These are phyloP conservation scores for Meteorus sp. DNA, from an alignment of 1,140 invertebrate genomes.

Conservation along the genomic window DNA sequence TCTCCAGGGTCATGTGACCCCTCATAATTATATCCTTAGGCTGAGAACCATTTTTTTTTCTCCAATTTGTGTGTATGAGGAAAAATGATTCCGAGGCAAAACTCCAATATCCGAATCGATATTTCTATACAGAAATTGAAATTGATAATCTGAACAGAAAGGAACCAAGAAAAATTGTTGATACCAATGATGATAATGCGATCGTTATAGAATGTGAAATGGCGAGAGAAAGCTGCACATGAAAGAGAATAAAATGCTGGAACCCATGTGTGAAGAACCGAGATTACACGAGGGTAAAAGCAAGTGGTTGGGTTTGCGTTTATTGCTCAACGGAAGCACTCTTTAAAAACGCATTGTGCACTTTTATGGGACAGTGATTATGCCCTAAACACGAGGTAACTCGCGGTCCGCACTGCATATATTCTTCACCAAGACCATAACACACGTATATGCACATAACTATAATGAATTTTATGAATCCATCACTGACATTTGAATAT, in stretches of 20 bases:
- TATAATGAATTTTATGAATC: not conserved
- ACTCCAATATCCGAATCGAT: too few species aligned
- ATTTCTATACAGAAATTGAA: not conserved
- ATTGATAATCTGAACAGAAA: not conserved
- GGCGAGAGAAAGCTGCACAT: not conserved
- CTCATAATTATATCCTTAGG: constrained; percentile 6
- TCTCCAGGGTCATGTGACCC: not conserved
- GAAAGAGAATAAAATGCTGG: constrained; percentile 3
- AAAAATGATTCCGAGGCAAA: too few species aligned
- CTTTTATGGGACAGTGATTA: constrained; percentile 56
- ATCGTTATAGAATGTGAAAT: constrained; percentile 11
- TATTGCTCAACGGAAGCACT: constrained; percentile 53
- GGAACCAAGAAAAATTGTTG: too few species aligned
- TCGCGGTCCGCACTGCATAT: constrained; percentile 14
- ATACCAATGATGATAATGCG: not conserved
- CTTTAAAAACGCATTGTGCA: constrained; percentile 57
- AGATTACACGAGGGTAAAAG: constrained; percentile 36
- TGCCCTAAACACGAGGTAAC: constrained; percentile 43
- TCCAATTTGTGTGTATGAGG: constrained; percentile 1
- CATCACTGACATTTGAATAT: not conserved
- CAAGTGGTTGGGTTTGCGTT: constrained; percentile 44
- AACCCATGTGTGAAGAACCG: constrained; percentile 30
- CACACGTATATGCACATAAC: constrained; percentile 9
- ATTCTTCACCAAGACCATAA: not conserved
- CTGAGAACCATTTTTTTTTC: not conserved